Conservation (phyloP, 1,140 invertebrate species). For the Ladona fulva region DNA sequence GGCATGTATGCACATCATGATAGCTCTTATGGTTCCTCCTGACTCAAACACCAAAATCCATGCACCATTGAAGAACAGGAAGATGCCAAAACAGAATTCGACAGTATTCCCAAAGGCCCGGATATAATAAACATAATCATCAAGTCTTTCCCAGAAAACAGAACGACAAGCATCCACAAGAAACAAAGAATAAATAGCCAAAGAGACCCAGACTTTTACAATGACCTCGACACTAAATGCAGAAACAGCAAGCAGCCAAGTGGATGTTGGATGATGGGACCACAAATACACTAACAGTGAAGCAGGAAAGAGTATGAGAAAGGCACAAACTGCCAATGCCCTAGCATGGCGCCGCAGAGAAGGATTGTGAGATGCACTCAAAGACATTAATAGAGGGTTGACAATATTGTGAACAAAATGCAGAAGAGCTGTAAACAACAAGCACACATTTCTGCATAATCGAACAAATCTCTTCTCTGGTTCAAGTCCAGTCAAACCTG, state of each 20-base stretch:
- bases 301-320: slow-evolving; percentile 72
- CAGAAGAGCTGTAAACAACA: slow-evolving; percentile 80
- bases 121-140: slow-evolving; percentile 92
- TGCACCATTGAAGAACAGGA: slow-evolving; percentile 88
- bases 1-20: slow-evolving; percentile 92
- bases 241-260: slow-evolving; percentile 84
- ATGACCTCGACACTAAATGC: slow-evolving; percentile 78
- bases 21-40: slow-evolving; percentile 76
- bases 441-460: slow-evolving; percentile 80
- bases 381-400: slow-evolving; percentile 76
- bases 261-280: slow-evolving; percentile 71
- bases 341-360: slow-evolving; percentile 66
- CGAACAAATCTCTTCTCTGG: slow-evolving; percentile 78
- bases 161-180: slow-evolving; percentile 78
- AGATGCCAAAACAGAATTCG: slow-evolving; percentile 93
- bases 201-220: slow-evolving; percentile 58
- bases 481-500: slow-evolving; percentile 80
- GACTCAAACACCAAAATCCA: slow-evolving; percentile 88
- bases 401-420: slow-evolving; percentile 86
- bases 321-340: slow-evolving; percentile 70
- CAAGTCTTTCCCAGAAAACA: slow-evolving; percentile 85
- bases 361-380: slow-evolving; percentile 80
- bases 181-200: slow-evolving; percentile 82
- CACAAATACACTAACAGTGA: slow-evolving; percentile 70
- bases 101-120: slow-evolving; percentile 75